These are phyloP conservation scores for Malurus melanocephalus DNA, from an alignment of 2,113 vertebrate species.

Conservation along the genomic window DNA sequence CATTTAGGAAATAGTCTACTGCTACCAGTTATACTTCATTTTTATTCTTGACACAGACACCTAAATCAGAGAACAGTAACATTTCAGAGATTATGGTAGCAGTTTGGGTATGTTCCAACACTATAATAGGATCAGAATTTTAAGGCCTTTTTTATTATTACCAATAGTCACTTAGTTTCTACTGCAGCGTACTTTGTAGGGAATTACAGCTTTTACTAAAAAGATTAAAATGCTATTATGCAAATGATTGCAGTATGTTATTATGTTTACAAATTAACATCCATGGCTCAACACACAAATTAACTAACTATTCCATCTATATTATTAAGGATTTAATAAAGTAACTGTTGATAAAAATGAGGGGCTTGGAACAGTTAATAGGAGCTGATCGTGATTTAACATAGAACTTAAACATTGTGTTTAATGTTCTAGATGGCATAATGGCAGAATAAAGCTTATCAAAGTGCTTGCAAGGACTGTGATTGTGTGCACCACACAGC, in stretches of 20 bases:
- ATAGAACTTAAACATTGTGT: constrained; percentile 65
- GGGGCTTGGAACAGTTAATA: constrained; percentile 72
- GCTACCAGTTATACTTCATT: constrained; percentile 81
- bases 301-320: constrained; percentile 83
- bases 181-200: constrained; percentile 80
- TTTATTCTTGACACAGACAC: constrained; percentile 85
- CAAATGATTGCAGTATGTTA: constrained; percentile 86
- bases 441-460: constrained; percentile 66
- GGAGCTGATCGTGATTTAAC: constrained; percentile 72
- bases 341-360: constrained; percentile 80
- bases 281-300: constrained; percentile 84
- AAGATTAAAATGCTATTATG: constrained; percentile 88
- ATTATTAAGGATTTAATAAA: constrained; percentile 85
- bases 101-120: constrained; percentile 81
- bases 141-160: constrained; percentile 83
- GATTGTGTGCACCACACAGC: background rate
- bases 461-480: constrained; percentile 30
- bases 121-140: constrained; percentile 84
- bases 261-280: constrained; percentile 86
- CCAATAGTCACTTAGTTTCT: constrained; percentile 82
- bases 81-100: constrained; percentile 82
- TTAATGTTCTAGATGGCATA: constrained; percentile 75
- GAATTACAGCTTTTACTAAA: constrained; percentile 86
- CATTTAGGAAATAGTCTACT: constrained; percentile 78
- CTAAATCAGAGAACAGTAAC: constrained; percentile 85